Percentiles rank a stretch among this genome's conserved stretches.
Evolutionary conservation across 2,888 invertebrate genomes (phyloP).

Genomic region (Lepidocyrtinus sp.): DNA sequence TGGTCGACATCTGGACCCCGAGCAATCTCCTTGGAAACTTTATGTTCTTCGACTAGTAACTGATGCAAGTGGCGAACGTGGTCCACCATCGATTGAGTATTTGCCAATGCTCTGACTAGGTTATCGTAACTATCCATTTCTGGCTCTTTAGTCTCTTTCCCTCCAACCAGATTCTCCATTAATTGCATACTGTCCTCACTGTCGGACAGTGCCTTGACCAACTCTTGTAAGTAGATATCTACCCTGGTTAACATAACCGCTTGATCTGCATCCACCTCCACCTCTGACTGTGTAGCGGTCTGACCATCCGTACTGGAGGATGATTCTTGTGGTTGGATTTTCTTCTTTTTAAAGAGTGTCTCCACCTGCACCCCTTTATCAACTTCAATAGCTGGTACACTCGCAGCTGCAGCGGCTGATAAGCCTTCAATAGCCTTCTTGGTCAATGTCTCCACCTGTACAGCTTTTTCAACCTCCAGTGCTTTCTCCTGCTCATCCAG

Average conservation of each 20-base stretch:
- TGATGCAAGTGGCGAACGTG: conserved; percentile 85
- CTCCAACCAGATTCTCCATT: conserved; percentile 74
- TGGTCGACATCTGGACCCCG: conserved; percentile 70
- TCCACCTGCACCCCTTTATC: conserved; percentile 88
- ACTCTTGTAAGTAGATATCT: conserved; percentile 86
- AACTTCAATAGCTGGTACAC: conserved; percentile 83
- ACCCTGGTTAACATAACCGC: conserved; percentile 78
- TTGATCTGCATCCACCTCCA: conserved; percentile 28
- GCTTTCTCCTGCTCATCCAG: background rate
- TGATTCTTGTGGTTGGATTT: conserved; percentile 3
- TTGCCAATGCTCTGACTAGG: conserved; percentile 76
- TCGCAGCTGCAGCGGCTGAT: conserved; percentile 76
- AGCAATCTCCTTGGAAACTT: conserved; percentile 79
- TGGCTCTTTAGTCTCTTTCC: background rate
- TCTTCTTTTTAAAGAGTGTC: conserved; percentile 75
- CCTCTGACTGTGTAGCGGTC: conserved; percentile 24
- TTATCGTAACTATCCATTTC: conserved; percentile 54
- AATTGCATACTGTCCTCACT: conserved; percentile 80
- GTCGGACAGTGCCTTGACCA: conserved; percentile 82
- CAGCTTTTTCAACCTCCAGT: conserved; percentile 76
- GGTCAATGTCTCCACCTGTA: conserved; percentile 70
- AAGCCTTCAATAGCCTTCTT: conserved; percentile 38
- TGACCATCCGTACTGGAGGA: conserved; percentile 46
- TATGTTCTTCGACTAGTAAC: conserved; percentile 79
- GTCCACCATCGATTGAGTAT: conserved; percentile 86